Evolutionary conservation across 1,140 invertebrate species (phyloP), one percentile per base, ranked within the genome.

Genomic region (Trichoplusia ni): DNA sequence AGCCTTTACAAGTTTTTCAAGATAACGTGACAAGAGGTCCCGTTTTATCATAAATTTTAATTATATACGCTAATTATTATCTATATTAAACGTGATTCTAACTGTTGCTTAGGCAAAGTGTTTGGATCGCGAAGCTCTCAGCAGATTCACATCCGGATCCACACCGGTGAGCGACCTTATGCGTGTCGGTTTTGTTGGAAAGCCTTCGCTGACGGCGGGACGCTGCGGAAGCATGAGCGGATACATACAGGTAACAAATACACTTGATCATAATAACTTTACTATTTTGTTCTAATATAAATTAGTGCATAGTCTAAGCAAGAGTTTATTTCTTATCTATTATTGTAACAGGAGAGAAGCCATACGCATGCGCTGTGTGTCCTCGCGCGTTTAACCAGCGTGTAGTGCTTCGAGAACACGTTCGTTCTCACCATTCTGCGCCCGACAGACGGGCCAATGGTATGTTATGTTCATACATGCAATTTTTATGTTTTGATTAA

Each of bases 161-260:
- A 98, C 77, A 97, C 96, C 0, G 95, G 96, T 11, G 93, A 94
- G 75, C 92, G 95, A 33, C 95, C 97, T 0, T 99, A 99, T 81
- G 96, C 95, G 3, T 99, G 98, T 84, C 94, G 95, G n/a, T 99
- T 98, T 85, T 99, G 99, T 87, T 98, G 98, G 93, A 99, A 99
- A 85, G 97, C 98, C 16, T 99, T 99, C 82, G 98, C 98, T 0
- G 99, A 99, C 71, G 98, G 98, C 27, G 98, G 98, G 4, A 99
- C 99, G 46, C 90, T 99, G 33, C 94, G 98, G 7, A 97, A 99
- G 77, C 99, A 99, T 86, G 99, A 99, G 81, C 94, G 99, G 62
- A 99, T 99, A 35, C 98, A 99, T 79, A 98, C 98, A 0, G 96
- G 91, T 91, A 63, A 33, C 6, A 35, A 35, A n/a, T 9, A 35